These are phyloP conservation scores for Oenanthe melanoleuca DNA, from an alignment of 2,113 vertebrate species.

Conservation along the genomic window DNA sequence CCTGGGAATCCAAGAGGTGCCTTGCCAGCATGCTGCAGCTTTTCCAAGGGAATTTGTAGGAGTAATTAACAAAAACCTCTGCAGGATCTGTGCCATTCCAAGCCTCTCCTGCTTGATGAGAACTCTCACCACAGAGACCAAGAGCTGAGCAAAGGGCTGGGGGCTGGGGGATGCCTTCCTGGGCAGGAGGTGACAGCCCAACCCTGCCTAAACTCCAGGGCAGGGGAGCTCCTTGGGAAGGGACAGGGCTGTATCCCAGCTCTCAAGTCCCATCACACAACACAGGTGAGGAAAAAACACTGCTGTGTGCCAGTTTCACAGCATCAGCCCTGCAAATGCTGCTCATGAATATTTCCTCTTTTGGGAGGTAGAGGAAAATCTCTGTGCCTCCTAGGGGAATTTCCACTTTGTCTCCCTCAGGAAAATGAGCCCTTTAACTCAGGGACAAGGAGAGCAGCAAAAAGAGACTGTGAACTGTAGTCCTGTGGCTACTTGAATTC, in stretches of 20 bases:
- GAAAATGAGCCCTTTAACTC: background rate
- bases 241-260: fast-evolving
- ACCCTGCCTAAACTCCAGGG: fast-evolving
- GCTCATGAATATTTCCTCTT: background rate
- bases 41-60: background rate
- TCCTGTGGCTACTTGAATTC: background rate
- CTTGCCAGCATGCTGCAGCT: background rate
- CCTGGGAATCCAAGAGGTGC: background rate
- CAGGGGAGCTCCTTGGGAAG: background rate
- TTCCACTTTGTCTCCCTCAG: background rate
- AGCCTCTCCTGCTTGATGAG: background rate
- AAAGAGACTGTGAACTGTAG: background rate
- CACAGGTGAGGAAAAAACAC: background rate
- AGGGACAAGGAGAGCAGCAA: background rate
- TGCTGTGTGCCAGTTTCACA: background rate
- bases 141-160: background rate
- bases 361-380: background rate
- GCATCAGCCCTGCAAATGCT: background rate
- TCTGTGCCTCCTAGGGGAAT: background rate
- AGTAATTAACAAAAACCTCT: constrained; percentile 39
- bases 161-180: background rate
- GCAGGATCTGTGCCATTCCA: background rate
- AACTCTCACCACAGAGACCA: background rate
- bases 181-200: background rate
- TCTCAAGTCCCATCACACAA: background rate